Evolutionary conservation across 2,113 vertebrate genomes (phyloP), one percentile per base, ranked within the genome.

Genomic region (Etheostoma cragini): DNA sequence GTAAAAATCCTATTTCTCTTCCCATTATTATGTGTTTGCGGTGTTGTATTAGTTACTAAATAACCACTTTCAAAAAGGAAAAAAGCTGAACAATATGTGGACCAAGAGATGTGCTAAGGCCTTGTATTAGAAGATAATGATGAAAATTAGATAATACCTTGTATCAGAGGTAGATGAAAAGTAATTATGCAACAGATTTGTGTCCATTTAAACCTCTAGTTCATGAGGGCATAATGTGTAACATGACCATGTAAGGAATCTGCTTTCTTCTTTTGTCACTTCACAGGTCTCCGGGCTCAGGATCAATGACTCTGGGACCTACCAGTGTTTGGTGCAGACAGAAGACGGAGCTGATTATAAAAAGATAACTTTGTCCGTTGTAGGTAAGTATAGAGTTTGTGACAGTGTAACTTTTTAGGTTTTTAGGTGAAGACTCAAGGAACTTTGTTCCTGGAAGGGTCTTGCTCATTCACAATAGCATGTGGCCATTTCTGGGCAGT

Each of bases 301-400:
- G 80, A 87, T 97, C 49, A 92, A 81, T 50, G 98, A 99, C 45
- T 93, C 96, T 0, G 98, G 97, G 0, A 70, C 47, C 8, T 99
- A 99, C 79, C 91, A 66, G 53, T 99, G 98, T 70, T 10, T 96
- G 63, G 88, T 98, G 80, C 76, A 64, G 70, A 94, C 95, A 0
- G 80, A 77, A 0, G 80, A 93, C 0, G 97, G 95, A 50, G 94
- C 91, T 0, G 97, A 98, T 90, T 98, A 97, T 84, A 98, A 97
- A 90, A 82, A 81, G 5, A 94, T 96, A n/a, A 86, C 13, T 3
- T 86, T 98, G 81, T 90, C 93, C 75, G 96, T 99, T 77, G 81
- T 71, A 82, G 97, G 97, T 99, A 69, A 91, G 95, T 81, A 50
- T 15, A 0, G 1, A 35, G 1, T 56, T 26, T 72, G n/a, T n/a